Conservation (phyloP, 1,140 invertebrate genomes). For the Hylyphantes graminicola region DNA sequence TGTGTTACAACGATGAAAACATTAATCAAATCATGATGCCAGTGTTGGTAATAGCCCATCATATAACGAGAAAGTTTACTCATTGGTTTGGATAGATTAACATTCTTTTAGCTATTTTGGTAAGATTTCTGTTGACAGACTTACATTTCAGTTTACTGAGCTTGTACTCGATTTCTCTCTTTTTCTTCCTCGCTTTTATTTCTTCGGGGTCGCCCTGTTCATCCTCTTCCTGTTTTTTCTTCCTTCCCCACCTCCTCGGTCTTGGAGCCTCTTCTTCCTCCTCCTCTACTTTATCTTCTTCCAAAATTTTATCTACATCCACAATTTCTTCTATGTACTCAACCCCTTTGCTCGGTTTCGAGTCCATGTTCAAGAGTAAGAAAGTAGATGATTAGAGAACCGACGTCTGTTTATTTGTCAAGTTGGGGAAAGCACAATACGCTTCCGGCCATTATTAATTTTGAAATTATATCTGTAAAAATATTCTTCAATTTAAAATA, state of each 20-base stretch:
- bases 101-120: background rate
- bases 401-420: no score
- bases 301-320: no score
- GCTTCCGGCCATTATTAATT: no score
- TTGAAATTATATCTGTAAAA: no score
- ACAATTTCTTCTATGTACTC: no score
- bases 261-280: background rate
- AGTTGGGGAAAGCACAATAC: no score
- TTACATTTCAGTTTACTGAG: constrained; percentile 54
- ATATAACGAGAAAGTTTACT: background rate
- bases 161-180: constrained; percentile 49
- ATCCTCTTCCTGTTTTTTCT: constrained; percentile 23
- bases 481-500: no score
- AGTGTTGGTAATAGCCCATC: background rate
- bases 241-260: constrained; percentile 13
- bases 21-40: background rate
- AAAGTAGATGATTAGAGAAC: no score
- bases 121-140: background rate
- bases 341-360: no score
- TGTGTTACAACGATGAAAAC: background rate
- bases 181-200: constrained; percentile 43
- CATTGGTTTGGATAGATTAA: no score
- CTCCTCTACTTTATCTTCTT: no score
- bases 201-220: constrained; percentile 53
- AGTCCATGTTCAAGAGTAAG: no score